These are phyloP conservation scores for Crotalus viridis DNA, from an alignment of 2,113 vertebrate genomes.

Conservation along the genomic window DNA sequence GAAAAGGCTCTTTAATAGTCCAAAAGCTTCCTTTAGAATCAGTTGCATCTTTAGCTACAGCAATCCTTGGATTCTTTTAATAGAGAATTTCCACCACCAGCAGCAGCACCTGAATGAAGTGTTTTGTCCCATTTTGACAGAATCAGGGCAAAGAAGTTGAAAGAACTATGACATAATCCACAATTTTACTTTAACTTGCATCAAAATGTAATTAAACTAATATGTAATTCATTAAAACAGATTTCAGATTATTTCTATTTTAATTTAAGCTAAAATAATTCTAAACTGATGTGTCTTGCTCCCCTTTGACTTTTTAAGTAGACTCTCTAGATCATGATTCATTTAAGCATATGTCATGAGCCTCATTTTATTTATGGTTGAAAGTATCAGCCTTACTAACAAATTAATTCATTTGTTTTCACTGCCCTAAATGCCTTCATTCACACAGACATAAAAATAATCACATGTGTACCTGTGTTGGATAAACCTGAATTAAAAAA, in stretches of 20 bases:
- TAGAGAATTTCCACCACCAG: neutral
- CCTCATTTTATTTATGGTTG: neutral
- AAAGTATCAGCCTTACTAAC: neutral
- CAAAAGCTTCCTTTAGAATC: neutral
- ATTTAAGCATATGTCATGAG: neutral
- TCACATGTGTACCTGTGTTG: neutral
- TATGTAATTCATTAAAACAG: neutral
- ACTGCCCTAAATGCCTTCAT: neutral
- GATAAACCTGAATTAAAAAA: neutral
- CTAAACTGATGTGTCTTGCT: neutral
- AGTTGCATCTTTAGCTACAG: neutral
- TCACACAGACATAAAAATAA: neutral
- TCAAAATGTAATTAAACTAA: neutral
- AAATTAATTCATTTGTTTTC: neutral
- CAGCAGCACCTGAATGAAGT: neutral
- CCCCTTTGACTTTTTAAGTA: neutral
- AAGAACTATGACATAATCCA: neutral
- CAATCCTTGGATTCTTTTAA: neutral
- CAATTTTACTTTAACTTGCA: neutral
- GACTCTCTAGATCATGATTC: neutral
- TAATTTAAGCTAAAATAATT: neutral
- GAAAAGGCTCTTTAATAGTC: neutral
- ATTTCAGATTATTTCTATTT: neutral
- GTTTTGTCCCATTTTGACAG: neutral
- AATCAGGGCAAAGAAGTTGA: neutral